Base-by-base conservation (phyloP, 2,888 invertebrate genomes). In the Arge pagana region DNA sequence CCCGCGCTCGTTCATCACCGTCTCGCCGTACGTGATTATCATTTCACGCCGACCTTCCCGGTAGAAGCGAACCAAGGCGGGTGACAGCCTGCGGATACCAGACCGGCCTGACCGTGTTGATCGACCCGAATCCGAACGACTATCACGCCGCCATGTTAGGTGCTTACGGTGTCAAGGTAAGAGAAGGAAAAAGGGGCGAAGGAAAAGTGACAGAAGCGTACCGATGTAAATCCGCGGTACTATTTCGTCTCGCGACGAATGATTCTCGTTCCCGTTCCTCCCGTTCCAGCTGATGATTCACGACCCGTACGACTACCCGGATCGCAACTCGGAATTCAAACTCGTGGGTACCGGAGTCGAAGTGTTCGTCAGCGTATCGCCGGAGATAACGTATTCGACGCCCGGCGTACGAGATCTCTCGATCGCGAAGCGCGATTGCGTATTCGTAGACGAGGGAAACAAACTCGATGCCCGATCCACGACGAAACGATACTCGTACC, bases 71-170 rank as follows among this genome's bases (percentile, higher is more conserved):
- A 2, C 85, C 87, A 0, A 80, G 82, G 48, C 81, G 83, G 2
- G 82, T 86, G 1, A 84, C 86, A 0, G 84, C 86, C 0, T 87
- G 87, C 62, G 88, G 88, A 0, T 85, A 83, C 65, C 82, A 85
- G 62, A 86, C 85, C 0, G 88, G 86, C 0, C 76, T 88, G 1
- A 83, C 84, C 0, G 78, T 85, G 0, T 64, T 85, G 2, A 59
- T 88, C 0, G 80, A 84, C 59, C 80, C 82, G 0, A 68, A 82
- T 31, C 74, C 79, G 0, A 70, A 78, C 0, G 86, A 89, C 65
- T 88, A 88, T 67, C 83, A 83, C 63, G 83, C 84, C 39, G 78
- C 85, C 0, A 71, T 78, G 5, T 73, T 85, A 1, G 84, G 85
- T 4, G 83, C 86, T 0, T 81, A 80, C 54, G 88, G 88, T 0